These are phyloP conservation scores for Dolomedes plantarius DNA, from an alignment of 2,888 invertebrate genomes.

Conservation along the genomic window DNA sequence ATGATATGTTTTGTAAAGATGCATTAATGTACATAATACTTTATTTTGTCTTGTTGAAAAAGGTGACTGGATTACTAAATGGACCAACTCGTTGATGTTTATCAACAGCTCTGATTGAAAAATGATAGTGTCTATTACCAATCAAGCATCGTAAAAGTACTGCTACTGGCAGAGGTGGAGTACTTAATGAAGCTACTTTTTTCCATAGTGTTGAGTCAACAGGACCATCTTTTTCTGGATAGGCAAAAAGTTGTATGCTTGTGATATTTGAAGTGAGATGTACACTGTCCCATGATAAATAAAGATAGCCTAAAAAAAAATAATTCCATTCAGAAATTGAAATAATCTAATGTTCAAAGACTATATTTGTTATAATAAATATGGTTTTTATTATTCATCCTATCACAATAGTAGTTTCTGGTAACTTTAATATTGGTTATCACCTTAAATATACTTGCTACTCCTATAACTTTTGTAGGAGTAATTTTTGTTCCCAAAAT, in stretches of 20 bases:
- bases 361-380: no score
- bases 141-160: not conserved
- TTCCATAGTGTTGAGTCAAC: not conserved
- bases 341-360: no score
- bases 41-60: not conserved
- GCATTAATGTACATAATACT: not conserved
- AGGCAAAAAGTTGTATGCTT: not conserved
- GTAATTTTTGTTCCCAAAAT: no score
- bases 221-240: not conserved
- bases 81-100: not conserved
- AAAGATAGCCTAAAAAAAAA: not conserved
- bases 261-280: not conserved
- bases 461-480: no score
- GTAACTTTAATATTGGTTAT: no score
- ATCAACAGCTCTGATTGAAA: not conserved
- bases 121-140: not conserved
- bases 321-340: no score
- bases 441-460: no score
- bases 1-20: no score
- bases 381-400: no score
- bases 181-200: not conserved
- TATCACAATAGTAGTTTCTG: no score
- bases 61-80: not conserved
- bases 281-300: not conserved
- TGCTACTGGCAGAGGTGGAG: not conserved